phyloP scores from a whole-genome alignment of 2,113 vertebrate species.

The Perca fluviatilis region DNA sequence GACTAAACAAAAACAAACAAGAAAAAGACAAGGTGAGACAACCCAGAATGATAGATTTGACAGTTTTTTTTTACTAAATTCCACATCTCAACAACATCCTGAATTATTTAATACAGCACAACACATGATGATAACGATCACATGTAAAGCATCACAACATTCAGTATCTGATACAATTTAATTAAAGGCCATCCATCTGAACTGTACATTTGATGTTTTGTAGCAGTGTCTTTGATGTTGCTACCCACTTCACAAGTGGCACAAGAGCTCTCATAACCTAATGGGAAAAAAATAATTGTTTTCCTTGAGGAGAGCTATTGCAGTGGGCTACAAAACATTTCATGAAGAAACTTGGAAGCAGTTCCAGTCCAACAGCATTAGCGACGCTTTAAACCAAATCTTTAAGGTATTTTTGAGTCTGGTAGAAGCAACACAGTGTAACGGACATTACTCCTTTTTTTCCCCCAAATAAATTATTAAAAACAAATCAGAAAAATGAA shows the following conservation, averaged over 20 bases:
- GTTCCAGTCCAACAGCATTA: neutral
- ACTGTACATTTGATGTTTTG: conserved; percentile 16
- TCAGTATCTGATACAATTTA: neutral
- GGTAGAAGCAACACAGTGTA: neutral
- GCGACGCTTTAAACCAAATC: neutral
- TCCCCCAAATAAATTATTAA: too few relatives aligned
- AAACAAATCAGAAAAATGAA: too few relatives aligned
- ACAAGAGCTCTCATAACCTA: conserved; percentile 20
- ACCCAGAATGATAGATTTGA: neutral
- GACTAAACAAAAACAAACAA: neutral
- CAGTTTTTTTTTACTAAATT: neutral
- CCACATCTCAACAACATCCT: neutral
- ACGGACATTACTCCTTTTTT: too few relatives aligned
- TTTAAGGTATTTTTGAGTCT: neutral
- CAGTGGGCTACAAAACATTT: neutral
- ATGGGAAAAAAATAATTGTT: neutral
- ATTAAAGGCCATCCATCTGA: neutral
- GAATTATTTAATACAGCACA: neutral
- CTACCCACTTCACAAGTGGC: neutral
- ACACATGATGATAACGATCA: neutral
- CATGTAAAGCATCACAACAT: neutral
- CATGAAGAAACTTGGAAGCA: neutral
- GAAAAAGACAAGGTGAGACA: neutral
- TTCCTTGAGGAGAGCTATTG: neutral
- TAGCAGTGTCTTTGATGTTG: conserved; percentile 20